Base-by-base conservation (phyloP, 2,888 invertebrate genomes). In the Drosophila barbarae region DNA sequence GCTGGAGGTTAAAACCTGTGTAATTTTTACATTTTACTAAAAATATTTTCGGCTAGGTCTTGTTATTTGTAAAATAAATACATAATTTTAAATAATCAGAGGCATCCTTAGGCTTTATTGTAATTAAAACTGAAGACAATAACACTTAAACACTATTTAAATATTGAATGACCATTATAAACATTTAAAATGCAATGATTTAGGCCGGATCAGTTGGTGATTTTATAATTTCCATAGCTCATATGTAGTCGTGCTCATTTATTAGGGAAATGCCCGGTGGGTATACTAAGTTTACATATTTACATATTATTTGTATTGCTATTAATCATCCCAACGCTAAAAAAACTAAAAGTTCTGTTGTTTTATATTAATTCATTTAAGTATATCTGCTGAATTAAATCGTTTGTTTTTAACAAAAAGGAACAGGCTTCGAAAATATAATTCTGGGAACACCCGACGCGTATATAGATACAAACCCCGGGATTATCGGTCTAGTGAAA, bases 331-430 rank as follows among this genome's bases (percentile, higher is more conserved):
- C 21, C 2, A 38, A 39, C 21, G 21, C 7, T 6, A 39, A 84
- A 75, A 72, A 81, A 85, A 75, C 72, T 74, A 84, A 77, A 70
- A 72, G 74, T 84, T 80, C 67, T 71, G 68, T 68, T 65, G 71
- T 72, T 71, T 70, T 69, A 66, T 54, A 18, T 18, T 18, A 30
- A 18, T 12, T 46, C 1, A 12, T 18, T 30, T 30, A 46, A 46
- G 18, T 30, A 18, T 13, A 13, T 46, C 30, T 18, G 8, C 46
- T 46, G 5, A 30, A 13, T 1, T 13, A 13, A 12, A 28, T 44
- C 10, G 2, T 44, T 44, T 44, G n/a, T 5, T 26, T 42, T 9
- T 2, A 42, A 42, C n/a, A n/a, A 41, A n/a, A n/a, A 1, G 6
- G 1, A 7, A 10, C 3, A 6, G 12, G 12, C 5, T 9, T 41